Conservation (phyloP, 1,140 invertebrate species). For the Phthorimaea operculella region DNA sequence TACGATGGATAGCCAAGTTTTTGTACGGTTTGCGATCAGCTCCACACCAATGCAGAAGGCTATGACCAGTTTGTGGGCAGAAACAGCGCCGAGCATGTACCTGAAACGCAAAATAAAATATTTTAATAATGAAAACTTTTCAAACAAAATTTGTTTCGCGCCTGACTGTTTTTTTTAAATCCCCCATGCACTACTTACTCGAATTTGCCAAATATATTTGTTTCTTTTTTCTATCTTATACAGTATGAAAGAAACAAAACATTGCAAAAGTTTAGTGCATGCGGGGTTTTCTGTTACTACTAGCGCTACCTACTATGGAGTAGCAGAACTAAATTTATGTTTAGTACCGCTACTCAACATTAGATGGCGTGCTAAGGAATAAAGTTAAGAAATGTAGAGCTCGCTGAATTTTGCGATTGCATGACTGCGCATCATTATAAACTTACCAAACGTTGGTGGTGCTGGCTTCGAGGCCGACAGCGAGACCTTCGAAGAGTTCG, state of each 20-base stretch:
- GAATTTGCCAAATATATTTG: background rate
- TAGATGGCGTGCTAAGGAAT: constrained; percentile 21
- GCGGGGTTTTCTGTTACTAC: background rate
- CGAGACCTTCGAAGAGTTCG: constrained; percentile 91
- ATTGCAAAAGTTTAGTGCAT: background rate
- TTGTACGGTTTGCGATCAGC: constrained; percentile 75
- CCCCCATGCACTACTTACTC: background rate
- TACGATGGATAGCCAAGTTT: constrained; percentile 69
- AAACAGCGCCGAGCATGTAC: constrained; percentile 85
- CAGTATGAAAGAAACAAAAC: background rate
- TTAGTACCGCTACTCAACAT: constrained; percentile 10
- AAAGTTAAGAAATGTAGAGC: background rate
- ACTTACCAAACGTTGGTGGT: constrained; percentile 76
- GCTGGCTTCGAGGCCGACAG: constrained; percentile 83
- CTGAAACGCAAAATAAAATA: constrained; percentile 36
- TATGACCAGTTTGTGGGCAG: constrained; percentile 90
- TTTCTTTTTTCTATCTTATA: background rate
- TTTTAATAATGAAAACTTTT: background rate
- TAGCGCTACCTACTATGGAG: constrained; percentile 19
- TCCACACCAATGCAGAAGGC: constrained; percentile 88
- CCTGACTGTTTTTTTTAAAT: background rate
- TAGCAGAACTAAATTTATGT: constrained; percentile 4
- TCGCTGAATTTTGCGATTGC: background rate
- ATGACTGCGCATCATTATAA: background rate
- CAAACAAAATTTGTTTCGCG: background rate